phyloP scores from a whole-genome alignment of 2,888 invertebrate species.

The Melanchra persicariae region DNA sequence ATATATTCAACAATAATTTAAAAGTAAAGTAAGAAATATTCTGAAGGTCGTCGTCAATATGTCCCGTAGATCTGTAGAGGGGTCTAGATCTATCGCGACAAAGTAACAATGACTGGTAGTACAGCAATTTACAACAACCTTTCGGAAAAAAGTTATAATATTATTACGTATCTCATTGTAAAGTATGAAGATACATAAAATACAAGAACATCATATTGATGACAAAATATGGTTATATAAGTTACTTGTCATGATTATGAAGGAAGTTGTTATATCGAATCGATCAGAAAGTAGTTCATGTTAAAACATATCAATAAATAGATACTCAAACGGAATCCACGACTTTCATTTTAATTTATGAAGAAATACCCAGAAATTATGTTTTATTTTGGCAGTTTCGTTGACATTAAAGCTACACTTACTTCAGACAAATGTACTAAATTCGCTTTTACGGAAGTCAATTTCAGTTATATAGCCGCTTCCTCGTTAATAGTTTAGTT shows the following conservation, averaged over 20 bases:
- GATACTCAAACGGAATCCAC: background rate
- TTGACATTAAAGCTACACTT: too few relatives aligned
- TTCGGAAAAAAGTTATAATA: background rate
- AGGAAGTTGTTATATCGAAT: background rate
- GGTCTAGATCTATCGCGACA: background rate
- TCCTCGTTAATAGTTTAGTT: background rate
- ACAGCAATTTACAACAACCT: too few relatives aligned
- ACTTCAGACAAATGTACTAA: background rate
- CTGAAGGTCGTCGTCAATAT: background rate
- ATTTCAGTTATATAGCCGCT: background rate
- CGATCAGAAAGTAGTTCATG: background rate
- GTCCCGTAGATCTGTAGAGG: background rate
- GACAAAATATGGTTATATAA: background rate
- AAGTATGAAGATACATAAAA: too few relatives aligned
- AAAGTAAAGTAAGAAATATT: constrained; percentile 9
- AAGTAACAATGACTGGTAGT: background rate
- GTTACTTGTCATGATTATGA: background rate
- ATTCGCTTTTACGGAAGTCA: background rate
- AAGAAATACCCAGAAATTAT: background rate
- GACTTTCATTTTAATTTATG: background rate
- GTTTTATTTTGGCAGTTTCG: background rate
- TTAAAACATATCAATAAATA: background rate
- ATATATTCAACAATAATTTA: background rate
- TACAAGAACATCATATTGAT: background rate
- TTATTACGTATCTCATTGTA: background rate